phyloP scores from a whole-genome alignment of 2,888 invertebrate species.

The Drosophila emarginata region DNA sequence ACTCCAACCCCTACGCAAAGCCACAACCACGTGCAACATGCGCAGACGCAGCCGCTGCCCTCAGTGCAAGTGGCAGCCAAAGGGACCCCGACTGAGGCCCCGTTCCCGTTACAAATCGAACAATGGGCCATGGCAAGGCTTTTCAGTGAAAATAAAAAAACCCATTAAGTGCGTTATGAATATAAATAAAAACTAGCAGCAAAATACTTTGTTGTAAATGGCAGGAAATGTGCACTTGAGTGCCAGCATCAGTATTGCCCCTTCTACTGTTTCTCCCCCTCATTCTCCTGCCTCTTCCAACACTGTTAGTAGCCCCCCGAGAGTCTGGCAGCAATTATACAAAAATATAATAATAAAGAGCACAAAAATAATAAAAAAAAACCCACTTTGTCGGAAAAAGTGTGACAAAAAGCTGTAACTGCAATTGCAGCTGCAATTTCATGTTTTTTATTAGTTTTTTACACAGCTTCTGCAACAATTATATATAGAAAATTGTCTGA shows the following conservation, averaged over 20 bases:
- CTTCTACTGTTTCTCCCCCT: constrained; percentile 1
- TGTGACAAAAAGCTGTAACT: constrained; percentile 39
- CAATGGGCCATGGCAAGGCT: constrained; percentile 48
- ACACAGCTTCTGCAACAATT: constrained; percentile 30
- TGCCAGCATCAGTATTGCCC: constrained; percentile 40
- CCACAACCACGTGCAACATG: constrained; percentile 68
- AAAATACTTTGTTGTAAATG: constrained; percentile 65
- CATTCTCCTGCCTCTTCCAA: constrained; percentile 31
- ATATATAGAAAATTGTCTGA: constrained; percentile 37
- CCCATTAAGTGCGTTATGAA: constrained; percentile 67
- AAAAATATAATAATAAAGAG: constrained; percentile 52
- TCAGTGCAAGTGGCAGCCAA: constrained; percentile 14
- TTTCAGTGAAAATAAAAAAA: constrained; percentile 39
- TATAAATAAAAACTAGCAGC: constrained; percentile 66
- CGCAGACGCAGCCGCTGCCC: constrained; percentile 61
- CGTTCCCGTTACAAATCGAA: constrained; percentile 60
- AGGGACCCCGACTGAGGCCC: constrained; percentile 31
- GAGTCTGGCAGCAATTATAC: constrained; percentile 46
- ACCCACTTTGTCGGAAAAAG: constrained; percentile 41
- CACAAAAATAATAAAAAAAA: constrained; percentile 26
- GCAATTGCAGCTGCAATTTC: constrained; percentile 45
- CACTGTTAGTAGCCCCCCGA: constrained; percentile 23
- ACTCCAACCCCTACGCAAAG: constrained; percentile 51
- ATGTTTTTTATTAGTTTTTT: constrained; percentile 13
- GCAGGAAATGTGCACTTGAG: constrained; percentile 74